These are phyloP conservation scores for Panzeria rudis DNA, from an alignment of 2,888 invertebrate species.

Conservation along the genomic window DNA sequence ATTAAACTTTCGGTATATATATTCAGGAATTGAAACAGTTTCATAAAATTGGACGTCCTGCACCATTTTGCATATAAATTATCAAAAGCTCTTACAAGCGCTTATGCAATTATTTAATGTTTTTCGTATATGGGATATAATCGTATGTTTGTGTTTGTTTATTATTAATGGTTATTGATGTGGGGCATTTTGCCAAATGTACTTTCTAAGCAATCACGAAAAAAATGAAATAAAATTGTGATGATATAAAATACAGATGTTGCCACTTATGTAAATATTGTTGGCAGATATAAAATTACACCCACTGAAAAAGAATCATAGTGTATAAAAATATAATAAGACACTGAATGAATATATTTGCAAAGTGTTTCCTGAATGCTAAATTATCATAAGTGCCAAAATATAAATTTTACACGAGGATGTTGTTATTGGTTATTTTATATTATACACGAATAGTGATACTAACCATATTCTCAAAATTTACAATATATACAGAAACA, in stretches of 20 bases:
- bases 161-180: conserved; percentile 44
- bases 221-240: conserved; percentile 24
- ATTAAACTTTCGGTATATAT: conserved; percentile 40
- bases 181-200: conserved; percentile 54
- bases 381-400: no score
- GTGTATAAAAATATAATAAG: not conserved
- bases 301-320: not conserved
- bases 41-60: not conserved
- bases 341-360: no score
- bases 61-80: not conserved
- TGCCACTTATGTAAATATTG: conserved; percentile 53
- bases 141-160: not conserved
- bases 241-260: conserved; percentile 65
- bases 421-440: no score
- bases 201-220: conserved; percentile 10
- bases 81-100: not conserved
- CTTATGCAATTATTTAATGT: not conserved
- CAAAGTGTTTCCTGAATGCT: no score
- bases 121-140: not conserved
- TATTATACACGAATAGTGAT: no score
- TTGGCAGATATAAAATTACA: conserved; percentile 40
- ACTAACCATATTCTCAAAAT: no score
- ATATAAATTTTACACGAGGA: no score
- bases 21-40: not conserved
- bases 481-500: no score